A percentile compares a stretch with the other conserved stretches of the same genome.
Evolutionary conservation across 2,113 vertebrate species (phyloP).

Genomic region (Lophura nycthemera): DNA sequence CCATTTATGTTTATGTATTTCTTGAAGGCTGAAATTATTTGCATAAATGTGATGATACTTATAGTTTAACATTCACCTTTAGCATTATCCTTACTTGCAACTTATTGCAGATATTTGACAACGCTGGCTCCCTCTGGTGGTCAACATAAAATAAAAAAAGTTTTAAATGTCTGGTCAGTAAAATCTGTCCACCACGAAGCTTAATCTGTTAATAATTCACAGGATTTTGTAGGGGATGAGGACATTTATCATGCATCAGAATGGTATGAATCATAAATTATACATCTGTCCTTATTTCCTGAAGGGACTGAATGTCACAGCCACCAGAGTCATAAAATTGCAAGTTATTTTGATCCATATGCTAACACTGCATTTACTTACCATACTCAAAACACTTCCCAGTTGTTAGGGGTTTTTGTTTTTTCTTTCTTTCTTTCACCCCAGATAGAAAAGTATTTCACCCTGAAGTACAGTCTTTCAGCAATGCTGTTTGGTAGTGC

Average conservation of each 20-base stretch:
- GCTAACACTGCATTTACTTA: not conserved
- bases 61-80: not conserved
- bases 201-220: not conserved
- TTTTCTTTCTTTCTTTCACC: not conserved
- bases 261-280: not conserved
- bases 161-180: not conserved
- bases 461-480: not conserved
- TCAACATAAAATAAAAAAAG: not conserved
- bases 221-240: rapidly evolving
- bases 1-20: not conserved
- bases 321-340: rapidly evolving
- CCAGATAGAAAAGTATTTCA: not conserved
- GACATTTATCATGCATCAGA: not conserved
- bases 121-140: constrained; percentile 65
- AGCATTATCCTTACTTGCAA: not conserved
- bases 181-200: not conserved
- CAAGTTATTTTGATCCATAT: not conserved
- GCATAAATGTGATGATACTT: not conserved
- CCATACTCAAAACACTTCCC: not conserved
- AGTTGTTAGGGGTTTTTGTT: not conserved
- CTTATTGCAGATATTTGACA: not conserved
- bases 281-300: not conserved
- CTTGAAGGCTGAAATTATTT: not conserved
- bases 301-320: not conserved
- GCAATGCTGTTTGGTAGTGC: not conserved